phyloP scores from a whole-genome alignment of 2,888 invertebrate genomes.

The Belgica antarctica region DNA sequence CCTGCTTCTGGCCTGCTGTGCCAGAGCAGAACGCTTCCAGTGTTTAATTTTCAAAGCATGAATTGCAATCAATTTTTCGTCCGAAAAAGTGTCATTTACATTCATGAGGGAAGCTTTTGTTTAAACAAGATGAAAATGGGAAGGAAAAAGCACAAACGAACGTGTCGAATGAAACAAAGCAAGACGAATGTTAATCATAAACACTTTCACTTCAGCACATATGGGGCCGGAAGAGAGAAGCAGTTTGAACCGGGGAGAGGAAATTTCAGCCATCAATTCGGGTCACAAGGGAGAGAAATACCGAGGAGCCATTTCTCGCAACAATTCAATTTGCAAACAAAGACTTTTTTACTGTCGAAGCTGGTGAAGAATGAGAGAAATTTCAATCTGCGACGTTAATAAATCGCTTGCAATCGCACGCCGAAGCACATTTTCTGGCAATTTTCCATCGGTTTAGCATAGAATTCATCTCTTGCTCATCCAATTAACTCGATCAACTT shows the following conservation, averaged over 20 bases:
- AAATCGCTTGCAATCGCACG: constrained; percentile 22
- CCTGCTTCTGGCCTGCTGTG: not conserved
- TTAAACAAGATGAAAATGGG: not conserved
- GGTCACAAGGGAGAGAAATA: not conserved
- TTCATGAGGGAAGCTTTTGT: not conserved
- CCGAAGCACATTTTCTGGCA: not conserved
- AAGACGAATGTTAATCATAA: constrained; percentile 24
- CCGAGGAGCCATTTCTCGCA: not conserved
- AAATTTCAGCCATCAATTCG: not conserved
- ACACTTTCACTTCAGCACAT: constrained; percentile 1
- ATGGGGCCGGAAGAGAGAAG: not conserved
- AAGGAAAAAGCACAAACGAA: too few species aligned
- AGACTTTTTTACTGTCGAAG: not conserved
- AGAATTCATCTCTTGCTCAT: constrained; percentile 3
- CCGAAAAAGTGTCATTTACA: not conserved
- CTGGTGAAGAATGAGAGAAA: not conserved
- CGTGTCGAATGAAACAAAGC: constrained; percentile 7
- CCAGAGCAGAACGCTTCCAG: not conserved
- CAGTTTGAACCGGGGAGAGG: not conserved
- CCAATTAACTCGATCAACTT: constrained; percentile 28
- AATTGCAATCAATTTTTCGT: not conserved
- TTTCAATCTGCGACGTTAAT: constrained; percentile 13
- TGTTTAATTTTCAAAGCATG: constrained; percentile 13
- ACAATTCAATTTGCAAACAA: constrained; percentile 15
- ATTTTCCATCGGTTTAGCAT: not conserved